Conservation (phyloP, 2,888 invertebrate species). For the Tuta absoluta region DNA sequence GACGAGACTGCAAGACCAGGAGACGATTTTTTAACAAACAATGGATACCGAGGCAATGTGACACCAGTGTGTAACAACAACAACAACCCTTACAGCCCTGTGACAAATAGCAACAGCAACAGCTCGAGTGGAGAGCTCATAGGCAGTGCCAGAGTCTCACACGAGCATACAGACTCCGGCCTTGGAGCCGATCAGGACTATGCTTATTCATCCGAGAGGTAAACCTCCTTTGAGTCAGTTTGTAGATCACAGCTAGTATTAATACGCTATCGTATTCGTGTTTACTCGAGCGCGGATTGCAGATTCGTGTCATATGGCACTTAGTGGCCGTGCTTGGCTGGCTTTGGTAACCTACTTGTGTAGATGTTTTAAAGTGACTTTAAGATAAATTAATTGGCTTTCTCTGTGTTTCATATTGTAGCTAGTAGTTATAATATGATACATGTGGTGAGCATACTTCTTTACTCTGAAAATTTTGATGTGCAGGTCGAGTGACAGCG, state of each 20-base stretch:
- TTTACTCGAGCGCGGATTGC: conserved; percentile 11
- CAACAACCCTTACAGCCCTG: conserved; percentile 76
- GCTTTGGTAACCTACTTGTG: conserved; percentile 4
- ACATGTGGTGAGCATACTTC: background rate
- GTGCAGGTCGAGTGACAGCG: conserved; percentile 84
- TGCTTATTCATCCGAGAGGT: conserved; percentile 86
- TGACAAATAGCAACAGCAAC: conserved; percentile 77
- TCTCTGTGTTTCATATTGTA: background rate
- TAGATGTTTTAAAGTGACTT: conserved; percentile 1
- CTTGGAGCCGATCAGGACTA: conserved; percentile 89
- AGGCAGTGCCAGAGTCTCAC: conserved; percentile 82
- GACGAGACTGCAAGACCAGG: conserved; percentile 62
- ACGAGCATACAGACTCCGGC: conserved; percentile 89
- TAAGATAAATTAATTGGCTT: conserved; percentile 1
- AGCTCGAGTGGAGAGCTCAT: conserved; percentile 78
- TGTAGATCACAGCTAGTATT: background rate
- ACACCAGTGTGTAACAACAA: conserved; percentile 69
- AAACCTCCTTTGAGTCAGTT: background rate
- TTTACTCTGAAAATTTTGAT: conserved; percentile 26
- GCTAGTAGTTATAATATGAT: background rate
- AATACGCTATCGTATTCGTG: conserved; percentile 8
- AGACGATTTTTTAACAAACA: conserved; percentile 72
- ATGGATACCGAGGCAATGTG: conserved; percentile 69
- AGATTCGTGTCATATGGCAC: conserved; percentile 10
- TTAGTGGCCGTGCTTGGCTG: conserved; percentile 9